Evolutionary conservation across 2,797 vertebrate species (phyloP), one percentile per base, ranked within the genome.

Genomic region (Sebastiscus albofasciatus): DNA sequence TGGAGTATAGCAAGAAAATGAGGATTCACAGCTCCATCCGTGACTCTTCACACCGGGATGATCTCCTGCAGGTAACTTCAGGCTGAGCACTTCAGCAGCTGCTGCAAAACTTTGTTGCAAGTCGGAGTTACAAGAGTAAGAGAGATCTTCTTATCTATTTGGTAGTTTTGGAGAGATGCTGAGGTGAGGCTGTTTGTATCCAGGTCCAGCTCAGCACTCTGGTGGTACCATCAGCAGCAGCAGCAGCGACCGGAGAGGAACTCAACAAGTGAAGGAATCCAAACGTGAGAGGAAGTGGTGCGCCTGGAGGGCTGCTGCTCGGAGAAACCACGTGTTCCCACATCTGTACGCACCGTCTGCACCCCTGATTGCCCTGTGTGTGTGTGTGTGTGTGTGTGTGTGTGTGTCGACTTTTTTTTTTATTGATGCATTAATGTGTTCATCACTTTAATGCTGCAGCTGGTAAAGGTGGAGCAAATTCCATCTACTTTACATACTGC

Each of bases 261-360:
- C 75, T 85, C 71, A 46, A 77, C 84, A 81, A 84, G 71, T 62
- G 59, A 67, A 86, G 77, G 67, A 89, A 81, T 88, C 87, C 87
- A 82, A 87, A 93, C 82, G 67, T 90, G 86, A 90, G 87, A 94
- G 93, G 94, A 94, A 92, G 93, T 87, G 83, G 77, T 24, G 90
- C 82, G 85, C 81, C 92, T 75, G 88, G 24, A 85, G 86, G 87
- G 86, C 91, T 92, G 91, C 90, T 81, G 91, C 90, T 81, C 52
- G 83, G 80, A 82, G 84, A 89, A 90, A 95, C 94, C 95, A 95
- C 95, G 95, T 96, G 95, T 87, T 94, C 94, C 93, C 89, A 93
- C 94, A 94, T 95, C 89, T 93, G 92, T 83, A 69, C 80, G 81
- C 90, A 89, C 77, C 80, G 84, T 76, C 66, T 80, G 82, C 66